Base-by-base conservation (phyloP, 2,888 invertebrate species). In the Lordiphosa fenestrarum region DNA sequence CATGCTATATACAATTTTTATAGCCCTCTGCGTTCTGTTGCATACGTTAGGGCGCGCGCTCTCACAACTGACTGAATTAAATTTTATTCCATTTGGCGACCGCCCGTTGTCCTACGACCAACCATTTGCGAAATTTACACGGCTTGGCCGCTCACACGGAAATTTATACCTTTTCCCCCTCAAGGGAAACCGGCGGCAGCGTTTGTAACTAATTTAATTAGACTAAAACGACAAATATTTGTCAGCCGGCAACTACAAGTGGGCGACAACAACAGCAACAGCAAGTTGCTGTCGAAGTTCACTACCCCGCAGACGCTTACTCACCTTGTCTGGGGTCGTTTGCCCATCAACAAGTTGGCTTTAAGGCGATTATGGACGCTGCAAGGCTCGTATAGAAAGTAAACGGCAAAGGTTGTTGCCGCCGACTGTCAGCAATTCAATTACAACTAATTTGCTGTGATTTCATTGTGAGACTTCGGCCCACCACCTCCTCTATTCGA, bases 161-260 rank as follows among this genome's bases (percentile, higher is more conserved):
- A 80, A 80, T 82, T 67, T 82, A 82, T 82, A 82, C 82, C 84
- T 82, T 63, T 60, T 48, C 21, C 15, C 4, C 21, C 47, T 36
- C 70, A 73, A 72, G 70, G 72, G 77, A 73, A 73, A 50, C 69
- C 51, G 50, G 46, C 63, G 37, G 42, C 53, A 44, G 37, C 46
- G 49, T 67, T 58, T 67, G 55, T 49, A 54, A 64, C 84, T 85
- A 85, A 85, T 85, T 86, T 85, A 85, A 85, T 85, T 85, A 85
- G 81, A 72, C 81, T 86, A 86, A 84, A 84, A 85, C 73, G 70
- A 67, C 81, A 84, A 86, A 86, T 84, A 86, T 85, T 82, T 86
- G 82, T 70, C 35, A 35, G 35, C 33, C 21, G 46, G 36, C 36
- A 33, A 47, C 7, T 30, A 30, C 30, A 30, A 9, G 30, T 30